Evolutionary conservation across 2,888 invertebrate genomes (phyloP), one percentile per base, ranked within the genome.

Genomic region (Troides aeacus): DNA sequence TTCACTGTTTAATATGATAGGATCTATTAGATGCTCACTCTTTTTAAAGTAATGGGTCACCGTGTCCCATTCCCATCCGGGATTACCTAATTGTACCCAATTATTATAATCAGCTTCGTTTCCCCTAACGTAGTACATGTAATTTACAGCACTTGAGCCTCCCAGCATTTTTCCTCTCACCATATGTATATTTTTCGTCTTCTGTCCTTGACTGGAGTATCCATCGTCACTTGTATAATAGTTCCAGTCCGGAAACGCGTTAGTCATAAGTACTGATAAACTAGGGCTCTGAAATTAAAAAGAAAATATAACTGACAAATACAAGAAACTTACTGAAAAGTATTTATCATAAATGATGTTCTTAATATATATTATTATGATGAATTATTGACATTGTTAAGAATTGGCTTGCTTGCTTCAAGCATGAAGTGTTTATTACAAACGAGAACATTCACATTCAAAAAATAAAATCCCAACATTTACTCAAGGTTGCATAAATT

Each of bases 21-120:
- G 21, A 46, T 81, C 77, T 3, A 77, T 70, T 4, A 84, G 64
- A 0, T 75, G 71, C 77, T 85, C 85, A 56, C 80, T 81, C 73
- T 85, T 86, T 50, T 79, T 80, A 62, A 84, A 85, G 71, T 86
- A 86, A 30, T 74, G 63, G 0, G 73, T 72, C 1, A 83, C 81
- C 6, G 80, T 79, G 0, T 80, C 66, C 81, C 82, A 86, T 59
- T 79, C 75, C 86, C 86, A 86, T 0, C 84, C 84, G 12, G 65
- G 56, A 50, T 95, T 95, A 0, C 95, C 96, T 64, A 93, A 77
- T 12, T 84, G 88, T n/a, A 93, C 94, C 97, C 97, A 97, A 1
- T 93, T 84, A 0, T 93, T 80, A 77, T 93, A 96, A 78, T 96
- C 96, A 10, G 81, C 83, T 57, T 92, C 91, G 78, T 95, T 95